Conservation (phyloP, 2,113 vertebrate species). For the Anhinga rufa region DNA sequence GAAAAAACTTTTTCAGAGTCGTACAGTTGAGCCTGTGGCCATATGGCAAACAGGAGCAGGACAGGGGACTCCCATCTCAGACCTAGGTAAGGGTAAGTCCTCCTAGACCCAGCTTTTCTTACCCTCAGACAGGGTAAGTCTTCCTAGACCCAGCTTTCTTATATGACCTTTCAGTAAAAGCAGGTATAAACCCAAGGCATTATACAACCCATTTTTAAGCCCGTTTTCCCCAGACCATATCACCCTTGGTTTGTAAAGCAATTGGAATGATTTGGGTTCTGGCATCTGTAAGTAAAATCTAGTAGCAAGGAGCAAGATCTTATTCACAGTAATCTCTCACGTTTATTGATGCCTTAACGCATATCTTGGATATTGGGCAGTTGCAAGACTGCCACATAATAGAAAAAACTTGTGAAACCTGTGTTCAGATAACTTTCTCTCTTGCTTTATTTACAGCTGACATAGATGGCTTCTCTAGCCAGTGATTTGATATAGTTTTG, state of each 20-base stretch:
- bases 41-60: background rate
- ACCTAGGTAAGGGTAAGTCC: no score
- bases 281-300: background rate
- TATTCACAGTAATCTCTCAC: background rate
- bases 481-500: background rate
- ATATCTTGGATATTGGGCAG: background rate
- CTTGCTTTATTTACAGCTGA: background rate
- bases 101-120: background rate
- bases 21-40: background rate
- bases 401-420: background rate
- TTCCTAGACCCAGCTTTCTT: background rate
- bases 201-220: background rate
- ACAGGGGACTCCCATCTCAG: background rate
- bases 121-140: background rate
- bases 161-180: background rate
- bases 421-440: background rate
- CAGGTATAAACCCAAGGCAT: background rate
- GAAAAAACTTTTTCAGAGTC: background rate
- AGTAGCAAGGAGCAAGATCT: background rate
- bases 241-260: background rate
- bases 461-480: background rate
- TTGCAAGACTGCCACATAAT: background rate
- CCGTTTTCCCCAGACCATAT: background rate
- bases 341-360: background rate
- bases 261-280: background rate